Percentiles rank a stretch among this genome's conserved stretches.
phyloP scores from a whole-genome alignment of 2,113 vertebrate genomes.

The Porphyrio hochstetteri region DNA sequence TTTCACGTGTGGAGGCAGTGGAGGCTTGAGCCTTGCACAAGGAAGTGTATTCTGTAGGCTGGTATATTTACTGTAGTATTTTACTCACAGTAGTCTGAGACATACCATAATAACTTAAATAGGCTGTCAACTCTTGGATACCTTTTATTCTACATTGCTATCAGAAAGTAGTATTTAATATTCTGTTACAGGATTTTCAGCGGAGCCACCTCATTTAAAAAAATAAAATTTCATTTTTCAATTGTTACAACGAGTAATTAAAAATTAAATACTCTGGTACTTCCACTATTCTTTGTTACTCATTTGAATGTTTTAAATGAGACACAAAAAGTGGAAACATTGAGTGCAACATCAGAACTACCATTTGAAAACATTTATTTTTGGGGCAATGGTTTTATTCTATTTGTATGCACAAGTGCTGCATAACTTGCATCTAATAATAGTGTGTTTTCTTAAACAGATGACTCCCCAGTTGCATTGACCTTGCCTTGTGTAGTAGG shows the following conservation, averaged over 20 bases:
- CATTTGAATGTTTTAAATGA: neutral
- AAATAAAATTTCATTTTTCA: neutral
- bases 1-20: neutral
- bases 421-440: slow-evolving; percentile 72
- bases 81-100: neutral
- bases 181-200: neutral
- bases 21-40: neutral
- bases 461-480: slow-evolving; percentile 61
- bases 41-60: neutral
- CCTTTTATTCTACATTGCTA: neutral
- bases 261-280: neutral
- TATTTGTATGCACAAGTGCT: slow-evolving; percentile 60
- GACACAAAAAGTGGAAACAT: neutral
- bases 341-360: neutral
- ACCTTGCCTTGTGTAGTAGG: slow-evolving; percentile 58
- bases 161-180: neutral
- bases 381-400: slow-evolving; percentile 39
- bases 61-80: neutral
- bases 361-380: slow-evolving; percentile 55
- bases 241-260: neutral
- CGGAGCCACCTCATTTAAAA: neutral
- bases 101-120: neutral
- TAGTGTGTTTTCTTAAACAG: slow-evolving; percentile 69
- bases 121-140: neutral
- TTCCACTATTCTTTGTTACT: neutral